Percentiles rank a stretch among this genome's conserved stretches.
phyloP scores from a whole-genome alignment of 2,797 vertebrate genomes.

The Carcharodon carcharias region DNA sequence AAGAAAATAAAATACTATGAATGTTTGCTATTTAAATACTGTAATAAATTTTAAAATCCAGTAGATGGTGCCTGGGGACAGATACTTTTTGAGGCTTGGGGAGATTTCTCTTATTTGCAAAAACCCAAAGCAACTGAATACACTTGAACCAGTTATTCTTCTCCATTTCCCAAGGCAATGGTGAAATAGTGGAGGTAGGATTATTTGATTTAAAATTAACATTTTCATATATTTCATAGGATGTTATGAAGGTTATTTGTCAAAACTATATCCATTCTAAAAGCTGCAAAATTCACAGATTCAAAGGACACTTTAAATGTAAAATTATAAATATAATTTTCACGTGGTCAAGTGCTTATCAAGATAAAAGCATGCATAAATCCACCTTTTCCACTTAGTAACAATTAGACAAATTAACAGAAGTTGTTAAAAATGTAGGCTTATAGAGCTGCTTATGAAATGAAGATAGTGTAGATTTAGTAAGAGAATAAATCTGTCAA shows the following conservation, averaged over 20 bases:
- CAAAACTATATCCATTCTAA: neutral
- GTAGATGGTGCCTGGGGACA: constrained; percentile 33
- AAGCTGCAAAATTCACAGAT: neutral
- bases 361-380: neutral
- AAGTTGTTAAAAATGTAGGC: neutral
- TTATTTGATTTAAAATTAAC: constrained; percentile 5
- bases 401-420: neutral
- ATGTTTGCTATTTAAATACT: constrained; percentile 9
- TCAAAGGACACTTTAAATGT: neutral
- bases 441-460: neutral
- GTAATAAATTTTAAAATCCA: constrained; percentile 34
- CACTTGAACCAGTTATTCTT: neutral
- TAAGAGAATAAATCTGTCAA: neutral
- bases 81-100: neutral
- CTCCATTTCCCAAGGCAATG: neutral
- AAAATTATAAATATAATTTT: neutral
- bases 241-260: neutral
- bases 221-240: neutral
- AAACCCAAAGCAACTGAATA: neutral
- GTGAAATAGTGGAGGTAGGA: neutral
- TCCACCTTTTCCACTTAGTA: neutral
- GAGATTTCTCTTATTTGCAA: neutral
- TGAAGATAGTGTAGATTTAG: neutral
- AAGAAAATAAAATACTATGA: neutral
- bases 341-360: neutral